A percentile compares a stretch with the other conserved stretches of the same genome.
Evolutionary conservation across 2,797 vertebrate species (phyloP).

Genomic region (Perdix hodgsoniae): DNA sequence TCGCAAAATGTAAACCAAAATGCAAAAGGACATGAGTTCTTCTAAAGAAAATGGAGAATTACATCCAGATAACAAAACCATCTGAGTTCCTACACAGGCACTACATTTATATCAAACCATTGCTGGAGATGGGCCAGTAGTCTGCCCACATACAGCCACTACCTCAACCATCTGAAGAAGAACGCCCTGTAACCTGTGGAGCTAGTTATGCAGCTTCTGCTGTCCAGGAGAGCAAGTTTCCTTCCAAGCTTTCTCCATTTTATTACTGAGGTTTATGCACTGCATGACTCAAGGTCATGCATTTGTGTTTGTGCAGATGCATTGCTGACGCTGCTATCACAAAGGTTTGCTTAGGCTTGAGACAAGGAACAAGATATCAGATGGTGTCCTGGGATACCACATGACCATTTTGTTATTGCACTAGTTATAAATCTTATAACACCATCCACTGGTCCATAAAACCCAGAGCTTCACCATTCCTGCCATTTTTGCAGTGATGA

Average conservation of each 20-base stretch:
- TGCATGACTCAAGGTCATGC: background rate
- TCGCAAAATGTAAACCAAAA: background rate
- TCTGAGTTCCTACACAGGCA: background rate
- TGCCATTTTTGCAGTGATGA: background rate
- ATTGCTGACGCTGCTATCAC: background rate
- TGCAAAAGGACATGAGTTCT: slow-evolving; percentile 5
- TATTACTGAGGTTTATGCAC: background rate
- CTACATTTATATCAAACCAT: slow-evolving; percentile 15
- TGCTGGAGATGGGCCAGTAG: background rate
- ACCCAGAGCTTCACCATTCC: background rate
- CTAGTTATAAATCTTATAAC: background rate
- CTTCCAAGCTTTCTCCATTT: background rate
- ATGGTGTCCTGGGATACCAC: background rate
- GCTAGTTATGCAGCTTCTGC: background rate
- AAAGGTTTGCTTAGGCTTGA: background rate
- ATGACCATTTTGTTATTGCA: background rate
- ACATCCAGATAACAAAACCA: slow-evolving; percentile 23
- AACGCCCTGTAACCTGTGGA: background rate
- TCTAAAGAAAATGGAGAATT: slow-evolving; percentile 40
- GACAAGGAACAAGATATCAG: background rate
- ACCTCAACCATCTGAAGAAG: background rate
- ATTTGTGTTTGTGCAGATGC: background rate
- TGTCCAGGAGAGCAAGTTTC: background rate
- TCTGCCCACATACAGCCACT: background rate
- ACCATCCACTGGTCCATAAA: background rate